phyloP scores from a whole-genome alignment of 2,888 invertebrate species.

The Drosophila pseudotalamancana region DNA sequence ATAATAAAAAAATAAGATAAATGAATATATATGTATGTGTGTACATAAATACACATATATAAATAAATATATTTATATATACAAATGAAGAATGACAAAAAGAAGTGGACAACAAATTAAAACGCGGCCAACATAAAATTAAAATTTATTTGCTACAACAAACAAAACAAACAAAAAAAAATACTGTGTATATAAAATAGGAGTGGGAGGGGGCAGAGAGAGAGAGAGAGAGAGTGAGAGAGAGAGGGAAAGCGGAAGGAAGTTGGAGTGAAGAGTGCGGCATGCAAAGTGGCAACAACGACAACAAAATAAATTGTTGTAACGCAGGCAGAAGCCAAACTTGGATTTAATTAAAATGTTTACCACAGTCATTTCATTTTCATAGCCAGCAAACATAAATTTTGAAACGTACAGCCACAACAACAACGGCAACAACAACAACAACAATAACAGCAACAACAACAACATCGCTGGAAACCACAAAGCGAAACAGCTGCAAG shows the following conservation, averaged over 20 bases:
- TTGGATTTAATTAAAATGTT: slow-evolving; percentile 80
- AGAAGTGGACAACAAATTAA: slow-evolving; percentile 77
- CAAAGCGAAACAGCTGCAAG: slow-evolving; percentile 78
- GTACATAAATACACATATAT: not conserved
- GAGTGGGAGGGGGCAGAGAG: not conserved
- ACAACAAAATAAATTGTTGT: slow-evolving; percentile 74
- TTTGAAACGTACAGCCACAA: slow-evolving; percentile 68
- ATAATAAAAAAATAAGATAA: slow-evolving; percentile 21
- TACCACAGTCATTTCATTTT: slow-evolving; percentile 79
- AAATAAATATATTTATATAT: not conserved
- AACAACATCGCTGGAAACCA: slow-evolving; percentile 50
- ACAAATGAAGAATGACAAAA: slow-evolving; percentile 30
- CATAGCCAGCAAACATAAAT: slow-evolving; percentile 79
- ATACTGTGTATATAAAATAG: slow-evolving; percentile 20
- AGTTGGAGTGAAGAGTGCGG: slow-evolving; percentile 10
- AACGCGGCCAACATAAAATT: slow-evolving; percentile 77
- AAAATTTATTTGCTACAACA: slow-evolving; percentile 71
- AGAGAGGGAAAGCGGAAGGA: not conserved
- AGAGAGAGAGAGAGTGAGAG: not conserved
- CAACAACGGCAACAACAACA: slow-evolving; percentile 20
- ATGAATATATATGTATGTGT: slow-evolving; percentile 8
- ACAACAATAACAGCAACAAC: slow-evolving; percentile 15
- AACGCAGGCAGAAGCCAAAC: slow-evolving; percentile 79
- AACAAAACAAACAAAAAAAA: slow-evolving; percentile 34
- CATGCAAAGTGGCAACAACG: slow-evolving; percentile 43